phyloP scores from a whole-genome alignment of 2,888 invertebrate species.

The Cerceris ruficornis region DNA sequence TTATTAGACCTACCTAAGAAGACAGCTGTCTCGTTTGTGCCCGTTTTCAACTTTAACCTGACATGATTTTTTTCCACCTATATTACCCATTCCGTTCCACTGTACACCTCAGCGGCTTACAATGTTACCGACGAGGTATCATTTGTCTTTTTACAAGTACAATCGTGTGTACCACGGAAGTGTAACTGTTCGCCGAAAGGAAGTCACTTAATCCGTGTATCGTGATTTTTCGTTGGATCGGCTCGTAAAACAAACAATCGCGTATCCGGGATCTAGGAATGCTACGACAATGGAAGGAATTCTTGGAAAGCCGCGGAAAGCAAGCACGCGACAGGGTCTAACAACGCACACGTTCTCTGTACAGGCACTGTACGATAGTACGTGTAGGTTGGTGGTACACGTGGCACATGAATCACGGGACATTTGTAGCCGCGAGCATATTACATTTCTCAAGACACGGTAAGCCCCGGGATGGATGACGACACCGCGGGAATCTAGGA shows the following conservation, averaged over 20 bases:
- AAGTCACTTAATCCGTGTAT: conserved; percentile 46
- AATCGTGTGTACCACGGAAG: conserved; percentile 37
- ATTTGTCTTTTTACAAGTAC: conserved; percentile 38
- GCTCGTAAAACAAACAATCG: conserved; percentile 41
- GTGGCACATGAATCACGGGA: conserved; percentile 54
- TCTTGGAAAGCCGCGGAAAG: conserved; percentile 55
- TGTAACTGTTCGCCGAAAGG: conserved; percentile 24
- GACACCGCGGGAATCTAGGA: conserved; percentile 34
- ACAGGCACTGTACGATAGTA: conserved; percentile 18
- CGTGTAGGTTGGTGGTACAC: conserved; percentile 35
- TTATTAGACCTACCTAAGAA: too few relatives aligned
- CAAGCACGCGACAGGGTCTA: conserved; percentile 56
- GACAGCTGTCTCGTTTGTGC: too few relatives aligned
- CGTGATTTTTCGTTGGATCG: conserved; percentile 25
- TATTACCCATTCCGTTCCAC: too few relatives aligned
- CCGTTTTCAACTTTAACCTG: too few relatives aligned
- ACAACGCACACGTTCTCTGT: conserved; percentile 20
- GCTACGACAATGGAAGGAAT: conserved; percentile 55
- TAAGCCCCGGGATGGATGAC: conserved; percentile 11
- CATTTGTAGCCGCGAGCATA: conserved; percentile 50
- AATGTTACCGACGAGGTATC: conserved; percentile 16
- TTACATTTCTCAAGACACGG: conserved; percentile 36
- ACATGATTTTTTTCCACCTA: too few relatives aligned
- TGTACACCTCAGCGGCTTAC: conserved; percentile 15
- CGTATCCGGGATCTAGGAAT: conserved; percentile 54